phyloP scores from a whole-genome alignment of 2,888 invertebrate species.

The Conistra vaccinii region DNA sequence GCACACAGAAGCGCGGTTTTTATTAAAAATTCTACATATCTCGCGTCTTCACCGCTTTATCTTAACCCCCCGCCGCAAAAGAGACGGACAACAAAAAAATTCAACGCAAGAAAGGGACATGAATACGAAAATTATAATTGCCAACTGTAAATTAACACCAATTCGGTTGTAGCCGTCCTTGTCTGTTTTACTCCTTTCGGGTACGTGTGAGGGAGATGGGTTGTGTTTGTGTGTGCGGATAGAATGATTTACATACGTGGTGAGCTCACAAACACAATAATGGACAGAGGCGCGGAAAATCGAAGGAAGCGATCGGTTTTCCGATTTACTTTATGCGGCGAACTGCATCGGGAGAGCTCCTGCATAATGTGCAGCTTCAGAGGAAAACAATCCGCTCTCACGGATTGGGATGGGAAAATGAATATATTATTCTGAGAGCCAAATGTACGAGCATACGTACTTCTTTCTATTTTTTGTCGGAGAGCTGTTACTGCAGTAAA shows the following conservation, averaged over 20 bases:
- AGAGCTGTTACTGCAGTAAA: slow-evolving; percentile 9
- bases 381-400: slow-evolving; percentile 68
- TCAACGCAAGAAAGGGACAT: slow-evolving; percentile 84
- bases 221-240: slow-evolving; percentile 80
- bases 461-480: slow-evolving; percentile 27
- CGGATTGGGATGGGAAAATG: slow-evolving; percentile 65
- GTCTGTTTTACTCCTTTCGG: slow-evolving; percentile 62
- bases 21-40: slow-evolving; percentile 91
- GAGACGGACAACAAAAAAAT: slow-evolving; percentile 86
- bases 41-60: slow-evolving; percentile 87
- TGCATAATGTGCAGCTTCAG: slow-evolving; percentile 80
- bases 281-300: slow-evolving; percentile 86
- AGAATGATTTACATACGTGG: slow-evolving; percentile 87
- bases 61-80: slow-evolving; percentile 81
- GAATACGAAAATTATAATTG: slow-evolving; percentile 90
- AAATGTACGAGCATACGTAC: slow-evolving; percentile 49
- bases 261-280: slow-evolving; percentile 87
- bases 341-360: slow-evolving; percentile 66
- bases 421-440: slow-evolving; percentile 66
- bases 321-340: slow-evolving; percentile 80
- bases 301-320: slow-evolving; percentile 87
- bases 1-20: slow-evolving; percentile 89
- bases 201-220: slow-evolving; percentile 74
- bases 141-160: slow-evolving; percentile 90
- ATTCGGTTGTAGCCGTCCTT: slow-evolving; percentile 81